These are phyloP conservation scores for Glyptemys insculpta DNA, from an alignment of 2,797 vertebrate genomes.

Conservation along the genomic window DNA sequence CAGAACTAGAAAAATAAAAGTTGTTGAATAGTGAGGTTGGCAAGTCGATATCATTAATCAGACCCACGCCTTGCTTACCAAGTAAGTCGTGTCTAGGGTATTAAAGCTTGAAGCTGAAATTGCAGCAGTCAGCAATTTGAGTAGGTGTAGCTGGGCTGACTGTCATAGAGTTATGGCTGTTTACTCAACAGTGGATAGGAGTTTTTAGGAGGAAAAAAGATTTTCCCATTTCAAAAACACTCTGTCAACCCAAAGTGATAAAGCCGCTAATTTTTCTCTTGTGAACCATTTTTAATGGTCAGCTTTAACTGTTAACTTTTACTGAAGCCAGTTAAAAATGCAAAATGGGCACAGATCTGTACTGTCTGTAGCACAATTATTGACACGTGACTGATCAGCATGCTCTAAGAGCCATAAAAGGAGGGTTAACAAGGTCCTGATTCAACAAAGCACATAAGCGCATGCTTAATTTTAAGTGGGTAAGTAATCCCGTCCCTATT, in stretches of 20 bases:
- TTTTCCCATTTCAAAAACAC: constrained; percentile 38
- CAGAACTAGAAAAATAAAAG: constrained; percentile 2
- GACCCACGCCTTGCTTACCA: constrained; percentile 27
- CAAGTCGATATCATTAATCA: constrained; percentile 54
- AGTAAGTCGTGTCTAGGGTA: constrained; percentile 37
- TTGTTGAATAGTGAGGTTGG: constrained; percentile 34
- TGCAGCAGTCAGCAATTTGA: constrained; percentile 61
- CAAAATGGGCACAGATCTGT: neutral
- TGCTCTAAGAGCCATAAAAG: neutral
- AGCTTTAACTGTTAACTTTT: neutral
- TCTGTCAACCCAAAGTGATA: constrained; percentile 30
- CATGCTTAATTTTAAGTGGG: neutral
- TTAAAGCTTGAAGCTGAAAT: constrained; percentile 57
- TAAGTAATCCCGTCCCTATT: neutral
- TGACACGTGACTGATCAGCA: neutral
- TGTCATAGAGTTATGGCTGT: constrained; percentile 66
- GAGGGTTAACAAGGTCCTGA: neutral
- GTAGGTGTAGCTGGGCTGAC: constrained; percentile 42
- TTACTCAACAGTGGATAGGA: constrained; percentile 65
- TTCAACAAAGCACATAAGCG: no score
- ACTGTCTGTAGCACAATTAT: no score
- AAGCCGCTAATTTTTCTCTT: constrained; percentile 17
- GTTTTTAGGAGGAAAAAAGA: constrained; percentile 29
- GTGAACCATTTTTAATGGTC: neutral
- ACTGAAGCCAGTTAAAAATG: neutral